Evolutionary conservation across 1,140 invertebrate genomes (phyloP), one percentile per base, ranked within the genome.

Genomic region (Formica selysi): DNA sequence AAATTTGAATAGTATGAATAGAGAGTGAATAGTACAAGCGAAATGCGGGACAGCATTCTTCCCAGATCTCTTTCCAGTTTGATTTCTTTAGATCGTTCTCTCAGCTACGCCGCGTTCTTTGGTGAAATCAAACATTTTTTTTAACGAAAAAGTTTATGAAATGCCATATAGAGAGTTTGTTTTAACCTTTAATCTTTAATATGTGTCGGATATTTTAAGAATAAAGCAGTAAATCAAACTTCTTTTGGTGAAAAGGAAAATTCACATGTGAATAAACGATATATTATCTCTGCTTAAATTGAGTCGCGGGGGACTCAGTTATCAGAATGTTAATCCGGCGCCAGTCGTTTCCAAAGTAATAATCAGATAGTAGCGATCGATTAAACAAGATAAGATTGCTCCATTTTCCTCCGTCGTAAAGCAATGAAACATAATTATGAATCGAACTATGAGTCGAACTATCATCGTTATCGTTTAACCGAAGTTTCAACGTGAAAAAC

Each of bases 381-480:
- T 81, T 81, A 48, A 73, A 2, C 8, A n/a, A 83, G 79, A 83
- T 61, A 26, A 83, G 68, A 73, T 81, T 81, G 61, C 8, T 62
- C 26, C 54, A 73, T 62, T 44, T 61, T 19, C 51, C 29, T 81
- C 19, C 79, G 26, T 13, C 26, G 13, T 74, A 44, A 73, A n/a
- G 54, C 26, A 44, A 83, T 61, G 11, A 36, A 80, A 83, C 57
- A 22, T 62, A 38, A 44, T 6, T 44, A 22, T 8, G 11, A 41
- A 29, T 11, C 8, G n/a, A 38, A 32, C 2, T 41, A 41, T 10
- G 8, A 38, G 36, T 41, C 41, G 8, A 41, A 41, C 7, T 44
- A 44, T 54, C 10, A 7, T 16, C 32, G 48, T 79, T 67, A 79
- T 54, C 7, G 29, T 36, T 11, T 11, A 51, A 71, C 16, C 3